A percentile compares a stretch with the other conserved stretches of the same genome.
phyloP scores from a whole-genome alignment of 2,797 vertebrate species.

The Sebastes paucispinis region DNA sequence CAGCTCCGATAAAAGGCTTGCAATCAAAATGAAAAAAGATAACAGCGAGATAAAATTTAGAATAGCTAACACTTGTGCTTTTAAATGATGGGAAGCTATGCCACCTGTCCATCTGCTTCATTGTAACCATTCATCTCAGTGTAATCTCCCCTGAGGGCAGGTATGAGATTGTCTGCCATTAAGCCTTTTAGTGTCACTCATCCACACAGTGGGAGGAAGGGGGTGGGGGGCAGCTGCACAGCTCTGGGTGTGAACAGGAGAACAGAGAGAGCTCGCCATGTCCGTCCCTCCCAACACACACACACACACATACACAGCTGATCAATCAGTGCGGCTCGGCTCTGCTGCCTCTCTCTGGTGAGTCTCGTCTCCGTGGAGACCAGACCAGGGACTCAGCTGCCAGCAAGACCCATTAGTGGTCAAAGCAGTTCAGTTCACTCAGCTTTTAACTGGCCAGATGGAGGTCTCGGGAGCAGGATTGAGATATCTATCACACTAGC shows the following conservation, averaged over 20 bases:
- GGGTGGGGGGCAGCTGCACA: background rate
- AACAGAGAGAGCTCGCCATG: constrained; percentile 7
- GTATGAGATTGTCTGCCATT: constrained; percentile 40
- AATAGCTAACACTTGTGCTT: background rate
- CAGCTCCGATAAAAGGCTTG: background rate
- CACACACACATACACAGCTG: constrained; percentile 33
- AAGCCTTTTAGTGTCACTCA: constrained; percentile 37
- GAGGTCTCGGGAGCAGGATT: constrained; percentile 49
- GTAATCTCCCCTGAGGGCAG: constrained; percentile 46
- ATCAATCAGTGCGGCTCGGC: constrained; percentile 46
- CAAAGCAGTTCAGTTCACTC: constrained; percentile 34
- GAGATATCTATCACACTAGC: constrained; percentile 33
- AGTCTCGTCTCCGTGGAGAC: constrained; percentile 76
- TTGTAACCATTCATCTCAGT: constrained; percentile 18
- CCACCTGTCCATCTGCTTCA: constrained; percentile 4
- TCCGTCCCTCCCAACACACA: background rate
- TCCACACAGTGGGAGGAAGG: constrained; percentile 13
- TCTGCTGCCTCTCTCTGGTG: constrained; percentile 39
- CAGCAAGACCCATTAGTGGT: constrained; percentile 73
- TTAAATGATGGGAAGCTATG: constrained; percentile 2
- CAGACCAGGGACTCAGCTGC: constrained; percentile 60
- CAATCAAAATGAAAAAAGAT: background rate
- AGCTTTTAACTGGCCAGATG: constrained; percentile 66
- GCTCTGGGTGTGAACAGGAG: constrained; percentile 16
- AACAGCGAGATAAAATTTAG: background rate